Conservation (phyloP, 1,140 invertebrate species). For the Aphaenogaster floridana region DNA sequence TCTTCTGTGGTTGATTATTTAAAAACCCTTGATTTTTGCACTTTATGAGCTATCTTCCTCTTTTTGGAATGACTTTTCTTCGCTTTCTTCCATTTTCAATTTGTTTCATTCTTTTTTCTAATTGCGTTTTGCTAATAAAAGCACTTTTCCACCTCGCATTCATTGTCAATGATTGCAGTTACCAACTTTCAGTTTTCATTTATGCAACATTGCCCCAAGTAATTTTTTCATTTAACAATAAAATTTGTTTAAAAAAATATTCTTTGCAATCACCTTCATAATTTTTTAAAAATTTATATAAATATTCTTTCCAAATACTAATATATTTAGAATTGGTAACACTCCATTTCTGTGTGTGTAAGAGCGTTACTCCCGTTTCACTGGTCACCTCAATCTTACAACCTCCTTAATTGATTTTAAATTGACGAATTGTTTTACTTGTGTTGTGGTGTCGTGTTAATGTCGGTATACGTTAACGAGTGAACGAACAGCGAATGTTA, state of each 20-base stretch:
- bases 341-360: background rate
- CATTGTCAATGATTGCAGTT: too few relatives aligned
- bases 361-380: background rate
- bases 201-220: background rate
- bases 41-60: too few relatives aligned
- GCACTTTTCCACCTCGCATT: too few relatives aligned
- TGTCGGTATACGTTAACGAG: background rate
- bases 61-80: too few relatives aligned
- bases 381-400: background rate
- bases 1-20: too few relatives aligned
- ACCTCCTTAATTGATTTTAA: constrained; percentile 70
- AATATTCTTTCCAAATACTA: background rate
- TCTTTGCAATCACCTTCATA: background rate
- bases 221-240: background rate
- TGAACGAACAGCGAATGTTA: background rate
- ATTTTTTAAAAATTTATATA: background rate
- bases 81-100: too few relatives aligned
- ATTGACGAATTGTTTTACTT: constrained; percentile 38
- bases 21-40: too few relatives aligned
- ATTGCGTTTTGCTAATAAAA: too few relatives aligned
- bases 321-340: background rate
- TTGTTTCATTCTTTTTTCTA: too few relatives aligned
- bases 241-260: background rate
- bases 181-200: background rate
- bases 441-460: constrained; percentile 8